Percentiles rank a stretch among this genome's conserved stretches.
Conservation (phyloP, 2,113 vertebrate genomes). For the Fulica atra region DNA sequence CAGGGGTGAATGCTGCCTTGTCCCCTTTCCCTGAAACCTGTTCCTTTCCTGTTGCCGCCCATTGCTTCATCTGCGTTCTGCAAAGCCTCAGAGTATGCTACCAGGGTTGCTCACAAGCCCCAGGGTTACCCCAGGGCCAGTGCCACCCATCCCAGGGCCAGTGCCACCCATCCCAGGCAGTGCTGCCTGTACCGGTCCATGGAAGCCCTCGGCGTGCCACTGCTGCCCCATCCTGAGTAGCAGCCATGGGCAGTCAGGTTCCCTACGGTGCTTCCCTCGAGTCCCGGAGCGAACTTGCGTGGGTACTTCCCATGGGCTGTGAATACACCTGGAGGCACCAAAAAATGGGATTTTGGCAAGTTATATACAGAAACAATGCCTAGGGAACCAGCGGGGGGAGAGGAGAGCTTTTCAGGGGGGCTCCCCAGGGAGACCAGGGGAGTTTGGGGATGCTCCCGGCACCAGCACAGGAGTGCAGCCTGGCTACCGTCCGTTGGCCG, state of each 20-base stretch:
- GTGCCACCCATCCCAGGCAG: neutral
- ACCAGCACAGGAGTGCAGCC: fast-evolving
- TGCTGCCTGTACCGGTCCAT: neutral
- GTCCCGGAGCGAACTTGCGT: neutral
- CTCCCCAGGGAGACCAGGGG: neutral
- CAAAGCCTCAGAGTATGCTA: neutral
- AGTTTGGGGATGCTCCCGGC: neutral
- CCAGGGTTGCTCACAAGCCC: neutral
- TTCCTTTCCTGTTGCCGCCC: neutral
- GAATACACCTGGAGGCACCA: neutral
- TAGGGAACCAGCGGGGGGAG: fast-evolving
- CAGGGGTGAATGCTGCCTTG: fast-evolving
- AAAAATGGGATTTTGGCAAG: neutral
- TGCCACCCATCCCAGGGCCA: neutral
- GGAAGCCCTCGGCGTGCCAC: neutral
- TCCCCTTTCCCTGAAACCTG: neutral
- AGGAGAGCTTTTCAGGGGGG: neutral
- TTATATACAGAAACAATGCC: neutral
- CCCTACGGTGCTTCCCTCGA: constrained; percentile 44
- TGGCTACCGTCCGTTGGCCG: fast-evolving
- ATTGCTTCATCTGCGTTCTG: fast-evolving
- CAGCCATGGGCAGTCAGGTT: neutral
- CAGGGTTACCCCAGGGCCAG: neutral
- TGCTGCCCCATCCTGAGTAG: neutral
- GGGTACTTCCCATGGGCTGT: neutral